A percentile compares a stretch with the other conserved stretches of the same genome.
These are phyloP conservation scores for Anastrepha obliqua DNA, from an alignment of 1,140 invertebrate genomes.

Conservation along the genomic window DNA sequence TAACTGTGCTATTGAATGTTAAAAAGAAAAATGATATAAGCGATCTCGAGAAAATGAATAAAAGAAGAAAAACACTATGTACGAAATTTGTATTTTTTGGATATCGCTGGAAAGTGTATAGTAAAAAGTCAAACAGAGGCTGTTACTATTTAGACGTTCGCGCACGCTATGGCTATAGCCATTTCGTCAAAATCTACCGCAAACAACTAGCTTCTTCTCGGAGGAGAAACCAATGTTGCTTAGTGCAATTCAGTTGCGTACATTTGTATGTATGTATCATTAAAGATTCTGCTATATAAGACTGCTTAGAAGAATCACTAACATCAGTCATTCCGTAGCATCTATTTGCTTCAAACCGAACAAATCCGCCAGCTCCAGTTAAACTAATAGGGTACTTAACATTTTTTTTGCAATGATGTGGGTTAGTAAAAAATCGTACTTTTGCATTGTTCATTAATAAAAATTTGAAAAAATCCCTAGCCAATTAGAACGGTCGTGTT, in stretches of 20 bases:
- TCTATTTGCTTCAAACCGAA: not conserved
- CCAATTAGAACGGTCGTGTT: not conserved
- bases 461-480: not conserved
- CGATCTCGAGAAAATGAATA: not conserved
- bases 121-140: no score
- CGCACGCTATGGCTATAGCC: no score
- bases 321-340: not conserved
- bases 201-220: no score
- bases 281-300: constrained; percentile 25
- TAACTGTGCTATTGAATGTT: not conserved
- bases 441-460: not conserved
- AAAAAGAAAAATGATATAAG: not conserved
- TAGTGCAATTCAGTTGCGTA: not conserved
- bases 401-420: not conserved
- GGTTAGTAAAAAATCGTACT: not conserved
- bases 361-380: not conserved
- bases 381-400: not conserved
- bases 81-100: no score
- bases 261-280: not conserved
- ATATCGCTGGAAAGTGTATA: no score
- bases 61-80: not conserved
- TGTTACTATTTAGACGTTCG: no score
- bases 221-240: no score
- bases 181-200: no score
- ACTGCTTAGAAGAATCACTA: not conserved